Conservation (phyloP, 2,888 invertebrate species). For the Habroteleia sp. region DNA sequence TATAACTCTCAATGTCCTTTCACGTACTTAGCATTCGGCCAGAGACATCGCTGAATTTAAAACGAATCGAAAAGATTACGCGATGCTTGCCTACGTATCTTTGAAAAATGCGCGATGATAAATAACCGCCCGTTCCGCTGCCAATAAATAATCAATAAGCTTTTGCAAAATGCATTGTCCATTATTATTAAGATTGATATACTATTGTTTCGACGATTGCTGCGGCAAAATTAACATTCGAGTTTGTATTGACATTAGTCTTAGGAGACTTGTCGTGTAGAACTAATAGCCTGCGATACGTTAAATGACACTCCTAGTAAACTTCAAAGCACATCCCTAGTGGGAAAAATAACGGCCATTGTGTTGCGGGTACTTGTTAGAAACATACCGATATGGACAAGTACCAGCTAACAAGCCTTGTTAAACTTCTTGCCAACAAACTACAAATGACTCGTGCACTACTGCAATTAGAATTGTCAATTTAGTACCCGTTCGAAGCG, state of each 20-base stretch:
- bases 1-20: conserved; percentile 23
- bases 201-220: conserved; percentile 35
- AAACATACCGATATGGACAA: conserved; percentile 37
- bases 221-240: conserved; percentile 31
- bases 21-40: conserved; percentile 22
- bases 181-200: conserved; percentile 43
- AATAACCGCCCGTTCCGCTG: not conserved
- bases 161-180: conserved; percentile 20
- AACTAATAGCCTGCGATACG: conserved; percentile 40
- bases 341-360: conserved; percentile 44
- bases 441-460: conserved; percentile 16
- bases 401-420: conserved; percentile 42
- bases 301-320: conserved; percentile 48
- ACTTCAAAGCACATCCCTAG: conserved; percentile 40
- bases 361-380: conserved; percentile 49
- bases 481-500: not conserved
- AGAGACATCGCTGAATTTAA: conserved; percentile 16
- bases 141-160: conserved; percentile 45
- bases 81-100: not conserved
- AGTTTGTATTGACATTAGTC: conserved; percentile 41
- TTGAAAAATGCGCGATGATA: conserved; percentile 18
- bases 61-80: conserved; percentile 4
- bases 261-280: conserved; percentile 27
- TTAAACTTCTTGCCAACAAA: conserved; percentile 29
- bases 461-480: conserved; percentile 27